Conservation (phyloP, 2,888 invertebrate species). For the Acleris laterana region DNA sequence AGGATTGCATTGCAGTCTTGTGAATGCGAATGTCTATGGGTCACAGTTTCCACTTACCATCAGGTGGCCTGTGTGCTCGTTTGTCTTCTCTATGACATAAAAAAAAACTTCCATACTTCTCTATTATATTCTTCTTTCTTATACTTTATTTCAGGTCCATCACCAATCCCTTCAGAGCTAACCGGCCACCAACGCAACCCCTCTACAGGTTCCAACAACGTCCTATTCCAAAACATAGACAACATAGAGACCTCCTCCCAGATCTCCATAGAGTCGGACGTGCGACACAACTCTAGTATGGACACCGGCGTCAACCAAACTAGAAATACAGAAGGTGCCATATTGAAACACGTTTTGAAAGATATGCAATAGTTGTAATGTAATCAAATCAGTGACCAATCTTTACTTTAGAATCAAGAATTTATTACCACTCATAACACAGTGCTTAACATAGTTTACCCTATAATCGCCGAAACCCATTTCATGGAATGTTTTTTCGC, state of each 20-base stretch:
- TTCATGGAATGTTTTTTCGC: too few relatives aligned
- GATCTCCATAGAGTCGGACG: slow-evolving; percentile 60
- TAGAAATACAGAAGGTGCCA: slow-evolving; percentile 76
- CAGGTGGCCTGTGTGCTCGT: too few relatives aligned
- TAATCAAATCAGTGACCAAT: background rate
- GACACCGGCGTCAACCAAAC: slow-evolving; percentile 77
- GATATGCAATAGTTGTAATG: slow-evolving; percentile 62
- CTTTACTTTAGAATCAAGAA: too few relatives aligned
- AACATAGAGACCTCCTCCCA: slow-evolving; percentile 63
- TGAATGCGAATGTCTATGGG: too few relatives aligned
- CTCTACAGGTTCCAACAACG: slow-evolving; percentile 72
- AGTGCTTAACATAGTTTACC: background rate
- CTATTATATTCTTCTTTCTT: too few relatives aligned
- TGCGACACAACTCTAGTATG: slow-evolving; percentile 44
- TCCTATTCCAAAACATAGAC: slow-evolving; percentile 71
- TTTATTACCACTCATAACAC: background rate
- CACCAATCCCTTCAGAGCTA: slow-evolving; percentile 49
- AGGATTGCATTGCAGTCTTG: too few relatives aligned
- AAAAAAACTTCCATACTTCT: too few relatives aligned
- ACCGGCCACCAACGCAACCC: slow-evolving; percentile 66
- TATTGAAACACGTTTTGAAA: slow-evolving; percentile 75
- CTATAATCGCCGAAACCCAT: too few relatives aligned
- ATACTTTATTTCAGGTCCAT: slow-evolving; percentile 55
- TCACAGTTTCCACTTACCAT: too few relatives aligned
- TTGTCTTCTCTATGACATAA: too few relatives aligned